phyloP scores from a whole-genome alignment of 2,797 vertebrate genomes.

The Myotis findleyi region DNA sequence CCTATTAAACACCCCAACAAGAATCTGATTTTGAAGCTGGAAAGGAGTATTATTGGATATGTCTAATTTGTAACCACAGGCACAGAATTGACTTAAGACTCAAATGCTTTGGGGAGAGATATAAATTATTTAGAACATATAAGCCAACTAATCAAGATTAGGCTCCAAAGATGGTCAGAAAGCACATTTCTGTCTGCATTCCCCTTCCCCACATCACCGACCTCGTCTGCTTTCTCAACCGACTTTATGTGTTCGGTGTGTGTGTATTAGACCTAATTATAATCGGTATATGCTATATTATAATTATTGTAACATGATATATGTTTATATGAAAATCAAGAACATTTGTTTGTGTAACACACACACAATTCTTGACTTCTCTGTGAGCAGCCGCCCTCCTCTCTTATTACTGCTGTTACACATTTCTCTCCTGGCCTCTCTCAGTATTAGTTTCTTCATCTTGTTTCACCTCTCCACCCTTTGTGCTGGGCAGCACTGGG shows the following conservation, averaged over 20 bases:
- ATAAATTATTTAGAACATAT: slow-evolving; percentile 59
- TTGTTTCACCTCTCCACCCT: neutral
- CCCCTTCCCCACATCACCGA: neutral
- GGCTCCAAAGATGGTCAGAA: slow-evolving; percentile 17
- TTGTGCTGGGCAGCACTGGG: neutral
- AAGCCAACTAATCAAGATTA: slow-evolving; percentile 47
- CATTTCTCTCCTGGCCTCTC: neutral
- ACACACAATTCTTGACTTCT: neutral
- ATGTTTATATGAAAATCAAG: neutral
- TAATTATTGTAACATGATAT: neutral
- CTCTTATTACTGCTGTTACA: neutral
- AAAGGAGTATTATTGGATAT: slow-evolving; percentile 25
- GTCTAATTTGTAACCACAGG: slow-evolving; percentile 37
- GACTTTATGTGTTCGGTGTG: neutral
- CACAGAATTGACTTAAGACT: slow-evolving; percentile 67
- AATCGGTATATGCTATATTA: neutral
- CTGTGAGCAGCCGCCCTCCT: neutral
- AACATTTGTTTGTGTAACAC: neutral
- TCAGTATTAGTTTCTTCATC: neutral
- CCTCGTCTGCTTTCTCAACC: neutral
- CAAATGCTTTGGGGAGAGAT: slow-evolving; percentile 49
- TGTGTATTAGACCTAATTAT: neutral
- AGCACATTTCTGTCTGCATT: neutral
- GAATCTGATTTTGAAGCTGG: slow-evolving; percentile 30
- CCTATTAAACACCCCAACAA: slow-evolving; percentile 8